A percentile compares a stretch with the other conserved stretches of the same genome.
These are phyloP conservation scores for Yponomeuta sedellus DNA, from an alignment of 2,888 invertebrate species.

Conservation along the genomic window DNA sequence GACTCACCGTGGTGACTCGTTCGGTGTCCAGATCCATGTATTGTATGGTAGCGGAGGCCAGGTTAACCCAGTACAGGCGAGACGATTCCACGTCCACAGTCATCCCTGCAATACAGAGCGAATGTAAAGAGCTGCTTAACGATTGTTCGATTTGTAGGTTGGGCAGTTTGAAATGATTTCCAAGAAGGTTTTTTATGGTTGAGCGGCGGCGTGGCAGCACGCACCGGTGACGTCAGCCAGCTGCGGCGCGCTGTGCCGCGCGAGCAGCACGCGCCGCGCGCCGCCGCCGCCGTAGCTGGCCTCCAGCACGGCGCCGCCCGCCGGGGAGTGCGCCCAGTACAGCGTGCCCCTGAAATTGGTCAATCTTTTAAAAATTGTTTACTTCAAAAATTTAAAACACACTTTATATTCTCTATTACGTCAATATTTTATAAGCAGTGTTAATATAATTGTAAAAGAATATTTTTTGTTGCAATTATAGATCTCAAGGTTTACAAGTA, in stretches of 20 bases:
- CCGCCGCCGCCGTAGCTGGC: slow-evolving; percentile 81
- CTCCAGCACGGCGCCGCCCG: slow-evolving; percentile 68
- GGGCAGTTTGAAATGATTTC: not conserved
- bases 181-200: no score
- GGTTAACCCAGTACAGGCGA: slow-evolving; percentile 82
- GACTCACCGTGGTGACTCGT: slow-evolving; percentile 42
- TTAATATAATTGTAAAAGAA: no score
- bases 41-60: slow-evolving; percentile 67
- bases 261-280: slow-evolving; percentile 43
- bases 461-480: no score
- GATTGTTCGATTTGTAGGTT: not conserved
- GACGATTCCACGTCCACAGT: slow-evolving; percentile 75
- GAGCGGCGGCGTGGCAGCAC: no score
- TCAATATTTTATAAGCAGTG: no score
- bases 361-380: no score
- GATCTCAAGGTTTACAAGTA: no score
- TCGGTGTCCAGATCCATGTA: slow-evolving; percentile 73
- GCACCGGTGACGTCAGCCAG: slow-evolving; percentile 47
- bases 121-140: not conserved
- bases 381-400: no score
- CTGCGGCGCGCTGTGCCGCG: slow-evolving; percentile 34
- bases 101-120: slow-evolving; percentile 61
- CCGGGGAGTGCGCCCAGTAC: slow-evolving; percentile 73
- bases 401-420: no score
- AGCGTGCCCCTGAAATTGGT: slow-evolving; percentile 75